Evolutionary conservation across 1,140 invertebrate genomes (phyloP), one percentile per base, ranked within the genome.

Genomic region (Ridgeia piscesae): DNA sequence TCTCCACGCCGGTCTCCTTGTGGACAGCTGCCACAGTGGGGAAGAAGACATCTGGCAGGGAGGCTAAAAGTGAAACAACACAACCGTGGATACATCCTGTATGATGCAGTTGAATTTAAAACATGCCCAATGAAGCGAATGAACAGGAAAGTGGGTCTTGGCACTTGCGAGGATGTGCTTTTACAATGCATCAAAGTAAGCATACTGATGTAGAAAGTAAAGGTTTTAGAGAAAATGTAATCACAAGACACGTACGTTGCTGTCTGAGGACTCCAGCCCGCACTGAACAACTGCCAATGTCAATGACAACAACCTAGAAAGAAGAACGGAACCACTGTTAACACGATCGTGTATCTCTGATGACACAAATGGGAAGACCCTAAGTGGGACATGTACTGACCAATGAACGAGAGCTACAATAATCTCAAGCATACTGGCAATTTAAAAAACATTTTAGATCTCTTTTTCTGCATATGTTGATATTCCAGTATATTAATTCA

Each of bases 31-130:
- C 96, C 48, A 97, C 96, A 92, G 96, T 96, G 31, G 97, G 97
- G 94, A 97, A 97, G 95, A 97, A 97, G 89, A 97, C 34, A 93
- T 96, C 95, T 34, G 97, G 97, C 89, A 97, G 94, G 33, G 96
- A 96, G 14, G 97, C 96, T 96, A 58, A 91, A 35, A 58, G 33
- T 21, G 14, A 90, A 90, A 90, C 58, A 77, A 27, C 2, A 21
- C 27, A 14, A 77, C 58, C 11, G 17, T 77, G 58, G 58, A 77
- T 4, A 4, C 58, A 9, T 21, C 11, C 0, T 77, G 17, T 77
- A 50, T 31, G 27, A 31, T 77, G 58, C 27, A 77, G 17, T 77
- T 21, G 27, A 27, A 27, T 77, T 2, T 77, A 77, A 77, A 4
- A 27, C 14, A 77, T 77, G 27, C 8, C 48, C 14, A 77, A 17